These are phyloP conservation scores for Syngnathus acus DNA, from an alignment of 2,797 vertebrate genomes.

Conservation along the genomic window DNA sequence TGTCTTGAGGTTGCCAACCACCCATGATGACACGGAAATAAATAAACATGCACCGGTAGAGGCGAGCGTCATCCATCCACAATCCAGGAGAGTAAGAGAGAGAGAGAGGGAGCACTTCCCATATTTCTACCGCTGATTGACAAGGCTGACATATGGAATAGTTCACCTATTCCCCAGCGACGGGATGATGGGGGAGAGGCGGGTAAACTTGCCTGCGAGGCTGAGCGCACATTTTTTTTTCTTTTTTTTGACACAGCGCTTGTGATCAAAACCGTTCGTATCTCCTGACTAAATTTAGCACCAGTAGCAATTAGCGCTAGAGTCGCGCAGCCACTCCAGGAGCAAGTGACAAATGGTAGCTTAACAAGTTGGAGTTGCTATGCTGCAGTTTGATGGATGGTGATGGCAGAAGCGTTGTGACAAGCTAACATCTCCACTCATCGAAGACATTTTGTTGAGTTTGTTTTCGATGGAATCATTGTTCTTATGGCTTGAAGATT, in stretches of 20 bases:
- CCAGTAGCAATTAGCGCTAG: constrained; percentile 90
- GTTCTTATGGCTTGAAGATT: background rate
- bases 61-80: constrained; percentile 39
- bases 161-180: constrained; percentile 99
- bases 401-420: constrained; percentile 19
- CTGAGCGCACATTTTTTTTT: constrained; percentile 58
- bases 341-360: constrained; percentile 89
- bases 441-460: background rate
- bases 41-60: constrained; percentile 56
- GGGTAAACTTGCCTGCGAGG: constrained; percentile 94
- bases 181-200: constrained; percentile 82
- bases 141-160: constrained; percentile 99
- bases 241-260: constrained; percentile 81
- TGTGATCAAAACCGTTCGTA: constrained; percentile 96
- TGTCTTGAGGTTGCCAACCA: constrained; percentile 77
- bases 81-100: constrained; percentile 22
- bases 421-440: background rate
- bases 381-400: constrained; percentile 55
- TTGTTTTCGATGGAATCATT: background rate
- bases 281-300: constrained; percentile 97
- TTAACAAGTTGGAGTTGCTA: constrained; percentile 65
- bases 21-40: constrained; percentile 79
- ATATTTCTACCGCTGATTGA: constrained; percentile 94
- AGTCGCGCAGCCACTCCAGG: constrained; percentile 89
- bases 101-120: constrained; percentile 77